Evolutionary conservation across 1,140 invertebrate species (phyloP).

Genomic region (Caligus rogercresseyi): DNA sequence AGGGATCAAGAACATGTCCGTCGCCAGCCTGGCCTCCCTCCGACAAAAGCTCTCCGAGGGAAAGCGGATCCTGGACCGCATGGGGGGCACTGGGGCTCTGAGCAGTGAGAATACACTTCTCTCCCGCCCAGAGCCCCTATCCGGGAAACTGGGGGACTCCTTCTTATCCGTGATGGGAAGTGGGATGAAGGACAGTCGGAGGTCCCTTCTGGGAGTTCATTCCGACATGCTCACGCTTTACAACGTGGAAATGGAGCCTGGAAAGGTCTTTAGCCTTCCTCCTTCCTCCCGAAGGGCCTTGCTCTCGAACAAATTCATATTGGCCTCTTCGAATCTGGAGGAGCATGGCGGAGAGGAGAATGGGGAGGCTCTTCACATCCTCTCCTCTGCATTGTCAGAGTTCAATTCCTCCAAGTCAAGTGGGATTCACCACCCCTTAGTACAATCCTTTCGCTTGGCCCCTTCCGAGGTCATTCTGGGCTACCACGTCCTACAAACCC

Average conservation of each 20-base stretch:
- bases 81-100: background rate
- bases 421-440: background rate
- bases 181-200: background rate
- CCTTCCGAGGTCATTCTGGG: background rate
- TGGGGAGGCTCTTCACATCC: background rate
- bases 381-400: conserved; percentile 1
- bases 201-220: background rate
- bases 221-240: background rate
- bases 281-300: background rate
- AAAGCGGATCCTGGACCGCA: background rate
- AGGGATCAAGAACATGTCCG: conserved; percentile 7
- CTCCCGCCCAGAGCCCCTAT: background rate
- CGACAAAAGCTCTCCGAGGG: background rate
- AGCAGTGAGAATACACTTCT: background rate
- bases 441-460: conserved; percentile 4
- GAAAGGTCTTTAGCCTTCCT: conserved; percentile 1
- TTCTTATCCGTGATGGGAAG: background rate
- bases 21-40: background rate
- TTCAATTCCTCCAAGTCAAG: background rate
- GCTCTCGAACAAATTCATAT: background rate
- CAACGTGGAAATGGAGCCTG: conserved; percentile 12
- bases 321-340: background rate
- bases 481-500: background rate
- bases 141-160: conserved; percentile 6
- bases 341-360: background rate